Evolutionary conservation across 2,888 invertebrate genomes (phyloP).

Genomic region (Unio pictorum): DNA sequence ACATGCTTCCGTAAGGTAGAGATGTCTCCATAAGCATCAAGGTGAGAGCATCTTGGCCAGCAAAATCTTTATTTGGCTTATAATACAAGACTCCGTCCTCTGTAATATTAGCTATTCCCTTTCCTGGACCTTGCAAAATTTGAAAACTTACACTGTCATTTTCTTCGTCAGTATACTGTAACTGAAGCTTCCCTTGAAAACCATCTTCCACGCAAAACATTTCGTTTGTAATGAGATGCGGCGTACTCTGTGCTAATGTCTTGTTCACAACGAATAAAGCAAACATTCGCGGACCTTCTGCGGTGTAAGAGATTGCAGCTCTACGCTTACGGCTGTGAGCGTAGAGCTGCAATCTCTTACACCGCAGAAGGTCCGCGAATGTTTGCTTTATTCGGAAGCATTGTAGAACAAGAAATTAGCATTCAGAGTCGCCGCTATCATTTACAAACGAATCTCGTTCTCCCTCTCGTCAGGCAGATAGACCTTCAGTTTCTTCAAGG

Average conservation of each 20-base stretch:
- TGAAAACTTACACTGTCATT: slow-evolving; percentile 30
- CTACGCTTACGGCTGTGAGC: no score
- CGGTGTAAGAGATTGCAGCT: no score
- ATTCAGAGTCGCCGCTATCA: no score
- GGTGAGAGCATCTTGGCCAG: slow-evolving; percentile 13
- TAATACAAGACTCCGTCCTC: slow-evolving; percentile 26
- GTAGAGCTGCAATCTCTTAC: no score
- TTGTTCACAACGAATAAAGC: slow-evolving; percentile 4
- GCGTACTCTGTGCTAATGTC: slow-evolving; percentile 8
- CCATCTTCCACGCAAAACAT: slow-evolving; percentile 8
- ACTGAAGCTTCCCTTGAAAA: slow-evolving; percentile 6
- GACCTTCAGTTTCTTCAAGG: no score
- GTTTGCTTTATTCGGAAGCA: no score
- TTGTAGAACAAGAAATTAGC: no score
- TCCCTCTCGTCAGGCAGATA: no score
- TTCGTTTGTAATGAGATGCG: slow-evolving; percentile 12
- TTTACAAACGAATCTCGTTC: no score
- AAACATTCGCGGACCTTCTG: slow-evolving; percentile 7
- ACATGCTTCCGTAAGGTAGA: neutral
- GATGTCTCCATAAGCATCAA: neutral
- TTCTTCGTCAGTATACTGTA: slow-evolving; percentile 30
- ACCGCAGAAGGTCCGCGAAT: no score
- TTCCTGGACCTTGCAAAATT: slow-evolving; percentile 14
- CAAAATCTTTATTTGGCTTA: slow-evolving; percentile 27
- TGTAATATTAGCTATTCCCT: slow-evolving; percentile 23